Percentiles rank a stretch among this genome's conserved stretches.
phyloP scores from a whole-genome alignment of 2,888 invertebrate genomes.

The Nemapogon koenigi region DNA sequence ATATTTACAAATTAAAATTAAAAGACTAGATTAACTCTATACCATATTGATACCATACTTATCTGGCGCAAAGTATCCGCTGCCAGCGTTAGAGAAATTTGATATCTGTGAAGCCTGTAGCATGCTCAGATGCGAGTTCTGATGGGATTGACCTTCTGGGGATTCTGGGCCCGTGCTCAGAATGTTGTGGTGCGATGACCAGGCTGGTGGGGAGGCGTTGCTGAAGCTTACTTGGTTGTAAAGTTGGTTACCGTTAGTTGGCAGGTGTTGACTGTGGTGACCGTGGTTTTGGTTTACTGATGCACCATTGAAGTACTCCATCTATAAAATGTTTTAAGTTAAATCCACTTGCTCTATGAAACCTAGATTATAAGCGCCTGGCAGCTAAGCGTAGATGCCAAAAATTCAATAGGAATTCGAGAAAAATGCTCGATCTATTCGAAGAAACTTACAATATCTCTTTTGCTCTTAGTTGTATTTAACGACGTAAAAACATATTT shows the following conservation, averaged over 20 bases:
- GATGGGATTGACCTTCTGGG: conserved; percentile 51
- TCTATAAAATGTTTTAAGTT: too few species aligned
- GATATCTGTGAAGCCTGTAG: conserved; percentile 57
- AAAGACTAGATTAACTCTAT: conserved; percentile 47
- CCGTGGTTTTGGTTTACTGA: conserved; percentile 53
- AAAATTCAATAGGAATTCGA: too few species aligned
- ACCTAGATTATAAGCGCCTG: too few species aligned
- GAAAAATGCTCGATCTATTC: too few species aligned
- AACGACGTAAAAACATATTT: too few species aligned
- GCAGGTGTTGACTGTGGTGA: conserved; percentile 50
- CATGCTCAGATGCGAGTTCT: conserved; percentile 54
- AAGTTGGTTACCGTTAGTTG: conserved; percentile 51
- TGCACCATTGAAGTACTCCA: conserved; percentile 60
- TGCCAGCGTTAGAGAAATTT: conserved; percentile 58
- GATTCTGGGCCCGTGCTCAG: conserved; percentile 51
- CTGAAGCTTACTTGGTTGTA: conserved; percentile 61
- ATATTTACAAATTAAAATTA: too few species aligned
- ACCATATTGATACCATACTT: conserved; percentile 64
- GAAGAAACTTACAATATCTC: too few species aligned
- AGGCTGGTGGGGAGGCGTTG: conserved; percentile 53
- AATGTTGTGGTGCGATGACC: conserved; percentile 56
- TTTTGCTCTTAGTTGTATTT: too few species aligned
- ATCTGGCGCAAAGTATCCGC: conserved; percentile 58
- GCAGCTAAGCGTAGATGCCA: too few species aligned
- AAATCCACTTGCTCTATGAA: too few species aligned